A percentile compares a stretch with the other conserved stretches of the same genome.
Conservation (phyloP, 2,888 invertebrate genomes). For the Watsonalla binaria region DNA sequence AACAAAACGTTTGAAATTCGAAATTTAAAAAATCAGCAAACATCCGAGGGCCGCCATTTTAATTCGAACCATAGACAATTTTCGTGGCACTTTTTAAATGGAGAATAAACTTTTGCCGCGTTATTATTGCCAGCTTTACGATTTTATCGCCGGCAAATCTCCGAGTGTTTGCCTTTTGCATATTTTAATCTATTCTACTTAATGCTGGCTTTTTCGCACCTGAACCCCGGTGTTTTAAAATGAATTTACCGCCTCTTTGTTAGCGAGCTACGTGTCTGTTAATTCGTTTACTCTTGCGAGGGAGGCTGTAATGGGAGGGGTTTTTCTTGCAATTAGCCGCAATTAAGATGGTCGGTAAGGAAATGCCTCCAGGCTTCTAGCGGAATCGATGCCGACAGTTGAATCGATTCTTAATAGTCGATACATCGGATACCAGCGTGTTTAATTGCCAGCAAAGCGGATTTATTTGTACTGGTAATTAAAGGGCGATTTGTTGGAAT, state of each 20-base stretch:
- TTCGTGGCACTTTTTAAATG: slow-evolving; percentile 9
- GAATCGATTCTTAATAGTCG: slow-evolving; percentile 37
- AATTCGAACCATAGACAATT: not conserved
- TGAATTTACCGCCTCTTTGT: slow-evolving; percentile 64
- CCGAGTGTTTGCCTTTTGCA: slow-evolving; percentile 29
- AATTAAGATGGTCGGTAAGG: slow-evolving; percentile 67
- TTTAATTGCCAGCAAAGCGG: slow-evolving; percentile 13
- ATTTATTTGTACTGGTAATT: slow-evolving; percentile 37
- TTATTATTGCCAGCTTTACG: slow-evolving; percentile 25
- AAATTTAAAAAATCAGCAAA: slow-evolving; percentile 24
- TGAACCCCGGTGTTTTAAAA: slow-evolving; percentile 65
- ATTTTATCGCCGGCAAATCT: slow-evolving; percentile 26
- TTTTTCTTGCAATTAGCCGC: slow-evolving; percentile 72
- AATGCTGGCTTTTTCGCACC: slow-evolving; percentile 66
- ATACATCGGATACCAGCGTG: slow-evolving; percentile 26
- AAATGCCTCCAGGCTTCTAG: slow-evolving; percentile 40
- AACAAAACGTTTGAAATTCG: slow-evolving; percentile 30
- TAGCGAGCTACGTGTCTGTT: slow-evolving; percentile 61
- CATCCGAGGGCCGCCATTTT: slow-evolving; percentile 11
- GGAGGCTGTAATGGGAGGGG: slow-evolving; percentile 60
- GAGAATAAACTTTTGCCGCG: slow-evolving; percentile 21
- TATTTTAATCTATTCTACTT: slow-evolving; percentile 67
- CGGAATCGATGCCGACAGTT: slow-evolving; percentile 27
- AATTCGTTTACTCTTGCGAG: slow-evolving; percentile 72
- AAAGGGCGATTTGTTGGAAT: slow-evolving; percentile 32